Evolutionary conservation across 2,888 invertebrate species (phyloP), one percentile per base, ranked within the genome.

Genomic region (Trypoxylon attenuatum): DNA sequence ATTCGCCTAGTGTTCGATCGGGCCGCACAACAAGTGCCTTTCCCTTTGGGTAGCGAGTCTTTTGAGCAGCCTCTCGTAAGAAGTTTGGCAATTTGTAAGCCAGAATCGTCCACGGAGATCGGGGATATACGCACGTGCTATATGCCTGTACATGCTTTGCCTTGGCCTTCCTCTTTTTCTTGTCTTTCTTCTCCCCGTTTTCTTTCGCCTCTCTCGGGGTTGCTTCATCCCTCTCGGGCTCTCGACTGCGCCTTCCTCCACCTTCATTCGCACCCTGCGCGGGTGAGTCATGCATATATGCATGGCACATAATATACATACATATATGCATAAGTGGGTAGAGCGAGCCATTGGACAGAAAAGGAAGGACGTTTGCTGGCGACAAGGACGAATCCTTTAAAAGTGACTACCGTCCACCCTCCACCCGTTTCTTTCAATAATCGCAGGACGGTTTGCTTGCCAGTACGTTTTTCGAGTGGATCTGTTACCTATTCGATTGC

Each of bases 41-140:
- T 45, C 45, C 15, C 23, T 45, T 45, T 45, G 33, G 42, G 38
- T 38, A 47, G 29, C 45, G 42, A 59, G 56, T 55, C 71, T 60
- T 63, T 65, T 66, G 62, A 66, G 61, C 55, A 43, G 47, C 33
- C 56, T 33, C 49, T 59, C 55, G 55, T 67, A 71, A 77, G 69
- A 77, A 77, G 71, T 77, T 77, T 63, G 77, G 74, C 77, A 75
- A 77, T 77, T 77, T 77, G 71, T 77, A 77, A 77, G 68, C 77
- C 53, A 52, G 27, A 60, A 43, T 67, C 73, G 70, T 73, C 68
- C 69, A 49, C 65, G 52, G 50, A 60, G 63, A 64, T 64, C 59
- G 65, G 43, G 61, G 53, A 66, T 61, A 49, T 41, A 54, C 58
- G 55, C 69, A 29, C 72, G 58, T 54, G 54, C 53, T 62, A 50